phyloP scores from a whole-genome alignment of 2,888 invertebrate genomes.

The Zhengitettix transpicula region DNA sequence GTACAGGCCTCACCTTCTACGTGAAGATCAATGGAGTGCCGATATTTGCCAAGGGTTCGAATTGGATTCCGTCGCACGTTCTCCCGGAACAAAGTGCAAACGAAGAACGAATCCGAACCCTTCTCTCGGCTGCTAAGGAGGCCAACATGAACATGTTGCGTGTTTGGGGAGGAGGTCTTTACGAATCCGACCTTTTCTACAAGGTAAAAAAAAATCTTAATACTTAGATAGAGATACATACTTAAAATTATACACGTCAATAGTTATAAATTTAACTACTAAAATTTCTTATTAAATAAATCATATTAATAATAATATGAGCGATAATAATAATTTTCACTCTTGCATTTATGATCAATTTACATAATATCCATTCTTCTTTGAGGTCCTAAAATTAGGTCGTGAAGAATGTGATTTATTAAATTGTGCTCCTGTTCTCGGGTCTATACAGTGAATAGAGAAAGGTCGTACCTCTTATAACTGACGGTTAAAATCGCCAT shows the following conservation, averaged over 20 bases:
- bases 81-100: slow-evolving; percentile 57
- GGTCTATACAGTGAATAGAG: no score
- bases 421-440: no score
- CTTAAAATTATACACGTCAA: neutral
- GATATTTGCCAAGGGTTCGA: slow-evolving; percentile 90
- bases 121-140: slow-evolving; percentile 51
- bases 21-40: slow-evolving; percentile 72
- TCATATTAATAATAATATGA: no score
- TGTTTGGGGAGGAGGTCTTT: slow-evolving; percentile 98
- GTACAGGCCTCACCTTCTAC: slow-evolving; percentile 58
- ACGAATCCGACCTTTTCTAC: slow-evolving; percentile 84
- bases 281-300: no score
- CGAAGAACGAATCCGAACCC: slow-evolving; percentile 34
- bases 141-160: slow-evolving; percentile 84
- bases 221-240: neutral
- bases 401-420: no score
- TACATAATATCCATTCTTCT: no score
- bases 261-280: no score
- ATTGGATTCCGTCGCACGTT: slow-evolving; percentile 79
- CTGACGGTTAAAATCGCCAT: no score
- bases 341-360: no score
- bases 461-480: no score
- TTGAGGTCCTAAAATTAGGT: no score
- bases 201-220: slow-evolving; percentile 21
- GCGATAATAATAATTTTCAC: no score